Evolutionary conservation across 2,888 invertebrate species (phyloP).

Genomic region (Cactoblastis cactorum): DNA sequence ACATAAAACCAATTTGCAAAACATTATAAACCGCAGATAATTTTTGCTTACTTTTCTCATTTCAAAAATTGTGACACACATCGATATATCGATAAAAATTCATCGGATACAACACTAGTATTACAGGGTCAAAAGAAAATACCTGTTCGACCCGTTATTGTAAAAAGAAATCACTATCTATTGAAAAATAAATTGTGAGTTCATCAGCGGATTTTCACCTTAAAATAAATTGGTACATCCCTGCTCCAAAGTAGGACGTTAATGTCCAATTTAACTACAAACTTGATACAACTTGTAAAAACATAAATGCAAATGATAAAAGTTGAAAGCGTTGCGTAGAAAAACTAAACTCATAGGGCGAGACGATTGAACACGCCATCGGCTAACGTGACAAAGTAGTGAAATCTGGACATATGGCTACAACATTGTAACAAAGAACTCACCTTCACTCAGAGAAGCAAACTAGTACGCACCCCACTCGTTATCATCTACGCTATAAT

Average conservation of each 20-base stretch:
- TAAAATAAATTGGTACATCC: neutral
- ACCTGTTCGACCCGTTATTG: conserved; percentile 10
- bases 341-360: conserved; percentile 4
- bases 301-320: neutral
- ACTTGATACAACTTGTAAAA: neutral
- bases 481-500: conserved; percentile 74
- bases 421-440: conserved; percentile 40
- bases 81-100: conserved; percentile 2
- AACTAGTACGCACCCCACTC: conserved; percentile 57
- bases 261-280: neutral
- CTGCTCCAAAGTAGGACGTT: neutral
- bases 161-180: neutral
- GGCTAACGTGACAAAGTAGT: conserved; percentile 15
- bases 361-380: neutral
- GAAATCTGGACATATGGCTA: conserved; percentile 55
- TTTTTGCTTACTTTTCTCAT: no score
- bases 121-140: neutral
- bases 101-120: conserved; percentile 1
- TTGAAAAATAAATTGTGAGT: neutral
- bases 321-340: neutral
- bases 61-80: no score
- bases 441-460: conserved; percentile 55
- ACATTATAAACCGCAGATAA: neutral
- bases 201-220: conserved; percentile 7
- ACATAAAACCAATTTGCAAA: neutral